Conservation (phyloP, 2,888 invertebrate species). For the Drosophila mulleri region DNA sequence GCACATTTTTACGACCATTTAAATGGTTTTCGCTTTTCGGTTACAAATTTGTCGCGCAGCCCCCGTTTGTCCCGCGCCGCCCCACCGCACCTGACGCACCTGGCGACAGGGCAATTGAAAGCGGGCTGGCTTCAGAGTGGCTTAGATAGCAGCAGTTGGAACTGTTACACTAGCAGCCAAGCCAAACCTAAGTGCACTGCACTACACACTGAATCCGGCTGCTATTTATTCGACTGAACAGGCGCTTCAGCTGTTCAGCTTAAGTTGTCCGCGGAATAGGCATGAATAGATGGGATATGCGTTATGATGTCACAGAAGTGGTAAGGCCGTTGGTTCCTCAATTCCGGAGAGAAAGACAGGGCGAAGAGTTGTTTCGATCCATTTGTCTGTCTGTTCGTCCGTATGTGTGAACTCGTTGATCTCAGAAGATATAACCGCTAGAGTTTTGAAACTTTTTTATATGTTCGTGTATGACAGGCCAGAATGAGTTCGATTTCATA, state of each 20-base stretch:
- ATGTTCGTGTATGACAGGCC: too few species aligned
- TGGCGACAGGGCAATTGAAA: slow-evolving; percentile 1
- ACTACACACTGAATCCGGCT: slow-evolving; percentile 22
- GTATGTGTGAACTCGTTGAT: too few species aligned
- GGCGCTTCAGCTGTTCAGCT: background rate
- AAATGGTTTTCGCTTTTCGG: slow-evolving; percentile 72
- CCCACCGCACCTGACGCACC: background rate
- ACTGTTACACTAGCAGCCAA: slow-evolving; percentile 11
- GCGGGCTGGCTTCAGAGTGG: slow-evolving; percentile 35
- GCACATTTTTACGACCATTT: slow-evolving; percentile 78
- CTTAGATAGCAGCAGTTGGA: slow-evolving; percentile 18
- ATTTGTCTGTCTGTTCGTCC: too few species aligned
- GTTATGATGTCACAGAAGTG: too few species aligned
- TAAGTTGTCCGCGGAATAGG: background rate
- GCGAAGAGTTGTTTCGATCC: too few species aligned
- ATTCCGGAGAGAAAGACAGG: too few species aligned
- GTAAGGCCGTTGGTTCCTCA: too few species aligned
- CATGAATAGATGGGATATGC: too few species aligned
- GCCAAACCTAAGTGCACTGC: slow-evolving; percentile 10
- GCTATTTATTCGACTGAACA: background rate
- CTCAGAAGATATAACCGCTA: too few species aligned
- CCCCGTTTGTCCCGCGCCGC: background rate
- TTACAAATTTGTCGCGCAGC: slow-evolving; percentile 64
- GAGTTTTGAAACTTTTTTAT: too few species aligned
- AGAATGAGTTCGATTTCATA: too few species aligned